These are phyloP conservation scores for Scaptomyza tumidula DNA, from an alignment of 2,888 invertebrate species.

Conservation along the genomic window DNA sequence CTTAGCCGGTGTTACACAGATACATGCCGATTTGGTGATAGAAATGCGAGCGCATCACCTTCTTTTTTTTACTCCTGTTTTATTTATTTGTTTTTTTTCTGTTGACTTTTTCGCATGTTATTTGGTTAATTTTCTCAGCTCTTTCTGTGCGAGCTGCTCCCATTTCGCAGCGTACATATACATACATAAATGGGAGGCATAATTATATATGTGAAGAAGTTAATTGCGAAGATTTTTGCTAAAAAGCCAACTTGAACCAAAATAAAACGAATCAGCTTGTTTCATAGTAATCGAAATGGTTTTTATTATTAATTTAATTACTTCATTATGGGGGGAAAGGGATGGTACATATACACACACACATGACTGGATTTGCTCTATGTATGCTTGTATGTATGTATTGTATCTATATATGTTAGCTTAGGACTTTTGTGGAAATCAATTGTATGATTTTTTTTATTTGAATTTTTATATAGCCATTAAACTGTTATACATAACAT, in stretches of 20 bases:
- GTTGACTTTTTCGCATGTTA: not conserved
- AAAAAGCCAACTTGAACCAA: constrained; percentile 28
- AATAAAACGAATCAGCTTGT: constrained; percentile 21
- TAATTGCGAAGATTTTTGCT: constrained; percentile 3
- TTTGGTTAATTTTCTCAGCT: constrained; percentile 3
- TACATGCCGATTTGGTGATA: constrained; percentile 53
- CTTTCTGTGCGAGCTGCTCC: constrained; percentile 27
- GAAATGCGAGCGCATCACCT: constrained; percentile 24
- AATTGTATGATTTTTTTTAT: constrained; percentile 21
- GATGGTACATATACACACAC: not conserved
- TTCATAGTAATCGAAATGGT: constrained; percentile 59
- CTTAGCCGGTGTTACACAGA: constrained; percentile 37
- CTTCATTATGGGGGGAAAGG: constrained; percentile 32
- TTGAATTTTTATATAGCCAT: not conserved
- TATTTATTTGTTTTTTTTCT: constrained; percentile 5
- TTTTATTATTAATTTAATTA: constrained; percentile 64
- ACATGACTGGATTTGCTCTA: constrained; percentile 11
- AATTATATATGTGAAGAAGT: constrained; percentile 12
- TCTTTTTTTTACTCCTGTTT: constrained; percentile 7
- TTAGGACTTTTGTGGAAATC: constrained; percentile 3
- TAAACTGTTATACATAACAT: not conserved
- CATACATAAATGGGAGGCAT: not conserved
- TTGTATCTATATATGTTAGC: not conserved
- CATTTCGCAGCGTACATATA: constrained; percentile 1
- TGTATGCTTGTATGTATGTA: not conserved